Percentiles rank a stretch among this genome's conserved stretches.
Conservation (phyloP, 2,888 invertebrate species). For the Diplazon laetatorius region DNA sequence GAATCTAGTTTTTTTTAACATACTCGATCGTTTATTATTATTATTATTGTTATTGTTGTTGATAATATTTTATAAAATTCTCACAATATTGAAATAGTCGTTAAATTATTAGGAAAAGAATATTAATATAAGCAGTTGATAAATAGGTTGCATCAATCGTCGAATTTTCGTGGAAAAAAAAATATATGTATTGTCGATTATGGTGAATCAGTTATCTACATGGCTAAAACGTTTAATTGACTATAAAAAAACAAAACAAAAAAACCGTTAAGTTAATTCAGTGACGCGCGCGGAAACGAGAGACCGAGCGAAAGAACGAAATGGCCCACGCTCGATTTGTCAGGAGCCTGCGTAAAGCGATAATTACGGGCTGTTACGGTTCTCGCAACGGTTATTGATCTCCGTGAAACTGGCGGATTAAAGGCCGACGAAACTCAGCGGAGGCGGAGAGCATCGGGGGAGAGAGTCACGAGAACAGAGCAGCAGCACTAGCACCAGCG, state of each 20-base stretch:
- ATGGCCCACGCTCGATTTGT: slow-evolving; percentile 48
- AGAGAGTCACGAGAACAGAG: slow-evolving; percentile 33
- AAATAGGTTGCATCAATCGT: not conserved
- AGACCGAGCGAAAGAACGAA: slow-evolving; percentile 35
- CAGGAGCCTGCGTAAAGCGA: slow-evolving; percentile 40
- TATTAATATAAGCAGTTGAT: no score
- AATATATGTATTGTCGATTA: not conserved
- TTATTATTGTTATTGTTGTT: no score
- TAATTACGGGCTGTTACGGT: slow-evolving; percentile 57
- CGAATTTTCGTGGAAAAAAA: not conserved
- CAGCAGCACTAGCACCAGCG: no score
- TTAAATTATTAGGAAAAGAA: no score
- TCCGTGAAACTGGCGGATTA: slow-evolving; percentile 36
- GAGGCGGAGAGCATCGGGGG: not conserved
- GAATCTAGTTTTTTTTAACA: no score
- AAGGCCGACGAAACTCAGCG: slow-evolving; percentile 9
- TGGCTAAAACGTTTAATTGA: not conserved
- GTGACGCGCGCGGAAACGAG: not conserved
- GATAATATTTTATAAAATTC: no score
- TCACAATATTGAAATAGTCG: no score
- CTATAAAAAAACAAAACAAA: no score
- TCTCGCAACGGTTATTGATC: slow-evolving; percentile 56
- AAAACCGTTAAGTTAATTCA: no score
- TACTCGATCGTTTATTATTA: no score
- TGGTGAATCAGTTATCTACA: not conserved